Base-by-base conservation (phyloP, 2,113 vertebrate genomes). In the Rhinogobius similis region DNA sequence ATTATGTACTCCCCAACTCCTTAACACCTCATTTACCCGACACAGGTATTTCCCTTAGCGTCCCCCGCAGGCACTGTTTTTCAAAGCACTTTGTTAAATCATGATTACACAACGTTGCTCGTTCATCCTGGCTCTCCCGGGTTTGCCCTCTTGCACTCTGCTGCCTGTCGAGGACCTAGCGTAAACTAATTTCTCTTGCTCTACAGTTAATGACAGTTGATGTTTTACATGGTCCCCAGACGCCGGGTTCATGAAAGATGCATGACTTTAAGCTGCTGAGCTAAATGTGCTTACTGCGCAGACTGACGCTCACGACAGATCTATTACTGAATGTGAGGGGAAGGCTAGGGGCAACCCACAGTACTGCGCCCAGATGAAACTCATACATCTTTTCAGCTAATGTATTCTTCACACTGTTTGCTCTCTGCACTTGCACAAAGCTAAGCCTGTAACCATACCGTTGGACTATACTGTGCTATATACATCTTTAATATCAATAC, bases 241-340 rank as follows among this genome's bases (percentile, higher is more conserved):
- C 63, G 1, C 77, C 81, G 11, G 81, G 59, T 80, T 91, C 86
- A 89, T 89, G 83, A 91, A 91, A 91, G 77, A 91, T 91, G 86
- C 87, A 90, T 88, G 82, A 52, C 0, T 38, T 67, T 29, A 75
- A 74, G 86, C 73, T 63, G 83, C 67, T 5, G 65, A 74, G 77
- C 75, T 38, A 67, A 87, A 81, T 80, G 75, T 79, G 82, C 84
- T 87, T 72, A 85, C 79, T 59, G 58, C 16, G 73, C 84, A 85
- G 65, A 68, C 75, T 76, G 82, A 89, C 84, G 73, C 75, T 29
- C 65, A 67, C 75, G 77, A 87, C 79, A 68, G 71, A 86, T 86
- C 68, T 75, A 67, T 82, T 76, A 62, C 81, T 71, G 71, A 67
- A 72, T 82, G 82, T 62, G 81, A 63, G 71, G 48, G 61, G 68